Conservation (phyloP, 2,797 vertebrate species). For the Schizopygopsis pylzovi region DNA sequence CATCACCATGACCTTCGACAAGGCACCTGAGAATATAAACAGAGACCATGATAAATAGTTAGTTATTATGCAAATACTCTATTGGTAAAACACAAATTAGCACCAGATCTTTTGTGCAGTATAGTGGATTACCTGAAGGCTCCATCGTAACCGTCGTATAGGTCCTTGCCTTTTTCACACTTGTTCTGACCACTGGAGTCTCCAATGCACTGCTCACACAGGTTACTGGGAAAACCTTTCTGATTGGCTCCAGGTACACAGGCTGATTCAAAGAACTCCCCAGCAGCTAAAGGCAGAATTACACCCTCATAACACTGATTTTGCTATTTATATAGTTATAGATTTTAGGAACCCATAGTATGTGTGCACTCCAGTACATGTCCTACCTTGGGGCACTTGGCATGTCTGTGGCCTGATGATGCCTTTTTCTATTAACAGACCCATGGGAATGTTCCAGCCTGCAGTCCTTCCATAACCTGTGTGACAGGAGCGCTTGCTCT, state of each 20-base stretch:
- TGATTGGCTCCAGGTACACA: conserved; percentile 88
- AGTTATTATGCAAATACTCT: background rate
- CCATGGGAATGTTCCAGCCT: conserved; percentile 90
- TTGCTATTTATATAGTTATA: background rate
- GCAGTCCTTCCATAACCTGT: conserved; percentile 82
- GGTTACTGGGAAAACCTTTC: conserved; percentile 78
- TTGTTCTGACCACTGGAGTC: conserved; percentile 79
- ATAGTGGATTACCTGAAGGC: conserved; percentile 88
- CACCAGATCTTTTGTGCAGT: background rate
- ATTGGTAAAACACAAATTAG: background rate
- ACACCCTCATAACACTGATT: background rate
- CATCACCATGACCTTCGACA: conserved; percentile 81
- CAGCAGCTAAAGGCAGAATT: conserved; percentile 78
- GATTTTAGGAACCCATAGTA: background rate
- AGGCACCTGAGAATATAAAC: conserved; percentile 82
- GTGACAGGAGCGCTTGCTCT: conserved; percentile 88
- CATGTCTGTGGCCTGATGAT: conserved; percentile 77
- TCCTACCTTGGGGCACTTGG: conserved; percentile 78
- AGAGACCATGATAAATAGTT: background rate
- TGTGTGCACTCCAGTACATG: conserved; percentile 2
- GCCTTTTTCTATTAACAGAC: conserved; percentile 75
- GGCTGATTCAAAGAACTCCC: conserved; percentile 87
- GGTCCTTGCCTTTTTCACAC: conserved; percentile 87
- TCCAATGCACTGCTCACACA: conserved; percentile 87
- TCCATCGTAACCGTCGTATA: conserved; percentile 85